phyloP scores from a whole-genome alignment of 2,888 invertebrate species.

The Dendrolimus houi region DNA sequence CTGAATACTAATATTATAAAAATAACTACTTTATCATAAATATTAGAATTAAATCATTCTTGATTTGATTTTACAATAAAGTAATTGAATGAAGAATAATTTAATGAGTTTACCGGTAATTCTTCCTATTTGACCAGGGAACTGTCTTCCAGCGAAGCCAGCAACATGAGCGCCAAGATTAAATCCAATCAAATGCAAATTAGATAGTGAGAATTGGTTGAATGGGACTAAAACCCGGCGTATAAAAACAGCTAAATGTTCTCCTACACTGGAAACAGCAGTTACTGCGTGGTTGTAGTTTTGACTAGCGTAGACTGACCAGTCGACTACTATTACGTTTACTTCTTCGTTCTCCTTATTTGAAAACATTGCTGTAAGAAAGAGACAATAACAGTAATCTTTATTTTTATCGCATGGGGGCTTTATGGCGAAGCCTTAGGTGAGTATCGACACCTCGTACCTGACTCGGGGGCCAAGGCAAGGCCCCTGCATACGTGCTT shows the following conservation, averaged over 20 bases:
- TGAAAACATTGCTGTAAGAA: background rate
- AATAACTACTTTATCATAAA: too few species aligned
- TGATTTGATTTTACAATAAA: too few species aligned
- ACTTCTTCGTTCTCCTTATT: slow-evolving; percentile 11
- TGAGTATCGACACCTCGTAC: too few species aligned
- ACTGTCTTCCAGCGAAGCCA: slow-evolving; percentile 31
- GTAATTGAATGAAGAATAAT: background rate
- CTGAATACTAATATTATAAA: too few species aligned
- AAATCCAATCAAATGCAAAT: slow-evolving; percentile 43
- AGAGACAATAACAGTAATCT: background rate
- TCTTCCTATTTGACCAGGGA: slow-evolving; percentile 26
- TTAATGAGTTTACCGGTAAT: slow-evolving; percentile 37
- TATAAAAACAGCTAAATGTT: slow-evolving; percentile 22
- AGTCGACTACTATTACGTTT: slow-evolving; percentile 44
- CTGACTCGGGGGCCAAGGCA: too few species aligned
- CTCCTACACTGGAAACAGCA: slow-evolving; percentile 29
- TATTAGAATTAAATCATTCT: too few species aligned
- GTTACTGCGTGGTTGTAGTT: slow-evolving; percentile 28
- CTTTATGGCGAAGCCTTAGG: too few species aligned
- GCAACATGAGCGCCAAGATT: slow-evolving; percentile 46
- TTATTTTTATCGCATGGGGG: too few species aligned
- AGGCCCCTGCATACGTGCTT: too few species aligned
- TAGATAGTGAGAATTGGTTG: slow-evolving; percentile 8
- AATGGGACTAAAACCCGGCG: slow-evolving; percentile 8
- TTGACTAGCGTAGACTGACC: slow-evolving; percentile 30